Evolutionary conservation across 2,113 vertebrate species (phyloP), one percentile per base, ranked within the genome.

Genomic region (Urocynchramus pylzowi): DNA sequence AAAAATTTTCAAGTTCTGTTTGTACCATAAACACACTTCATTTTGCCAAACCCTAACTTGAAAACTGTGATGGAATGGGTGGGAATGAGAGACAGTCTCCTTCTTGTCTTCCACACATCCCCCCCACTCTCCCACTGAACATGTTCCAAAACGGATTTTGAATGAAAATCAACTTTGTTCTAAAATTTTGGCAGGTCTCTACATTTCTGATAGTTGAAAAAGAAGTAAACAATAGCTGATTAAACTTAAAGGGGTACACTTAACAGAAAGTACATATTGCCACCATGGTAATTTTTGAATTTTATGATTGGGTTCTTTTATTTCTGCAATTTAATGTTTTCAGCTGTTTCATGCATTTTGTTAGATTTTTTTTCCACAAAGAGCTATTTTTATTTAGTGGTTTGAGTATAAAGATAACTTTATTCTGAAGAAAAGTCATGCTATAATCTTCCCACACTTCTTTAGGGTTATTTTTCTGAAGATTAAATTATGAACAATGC

Each of bases 321-420:
- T 90, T 85, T 83, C 45, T 16, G 31, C 35, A 54, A 83, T 69
- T 50, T 63, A 86, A 73, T 67, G 33, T 69, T 42, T 73, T 96
- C 71, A 82, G 47, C 60, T 81, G 47, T 65, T 92, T 61, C 52
- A 82, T 35, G 31, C 5, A 84, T 69, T 89, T 91, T 87, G 37
- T 63, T 64, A 41, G 53, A 31, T 17, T 2, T 57, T 54, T 83
- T 33, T 14, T 33, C 54, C 54, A 74, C 78, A 84, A 87, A 85
- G 85, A 85, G 74, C 87, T 97, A 97, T 56, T 97, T 98, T 97
- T 97, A 75, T 97, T 97, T 96, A 91, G 84, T 91, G 56, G 78
- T 96, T 96, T 96, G 93, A 97, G 87, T 60, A 73, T 81, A 89
- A 27, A 95, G 96, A 97, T 91, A 96, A 93, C 95, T 93, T 84